Base-by-base conservation (phyloP, 2,797 vertebrate genomes). In the Sebastes goodei region DNA sequence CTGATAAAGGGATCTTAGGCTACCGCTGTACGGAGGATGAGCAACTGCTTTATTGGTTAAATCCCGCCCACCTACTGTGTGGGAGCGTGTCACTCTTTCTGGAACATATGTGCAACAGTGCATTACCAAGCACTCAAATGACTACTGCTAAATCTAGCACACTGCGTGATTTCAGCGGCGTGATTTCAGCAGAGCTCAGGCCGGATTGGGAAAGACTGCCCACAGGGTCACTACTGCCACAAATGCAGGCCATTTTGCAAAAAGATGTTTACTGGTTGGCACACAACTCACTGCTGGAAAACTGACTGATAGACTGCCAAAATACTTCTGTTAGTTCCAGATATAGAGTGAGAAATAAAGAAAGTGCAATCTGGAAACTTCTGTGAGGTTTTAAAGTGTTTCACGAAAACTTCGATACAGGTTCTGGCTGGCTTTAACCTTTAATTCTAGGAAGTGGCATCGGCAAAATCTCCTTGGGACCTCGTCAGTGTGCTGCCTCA, bases 61-160 rank as follows among this genome's bases (percentile, higher is more conserved):
- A 94, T 91, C 91, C 92, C 83, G 63, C 91, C 94, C 93, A 93
- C 94, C 93, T 85, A 91, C 93, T 91, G 93, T 91, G 93, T 92
- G 88, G 90, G 91, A 92, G 93, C 92, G 68, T 93, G 94, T 94
- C 90, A 91, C 83, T 94, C 87, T 91, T 90, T 93, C 92, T 90
- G 83, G 88, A 94, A 90, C 93, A 94, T 91, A 94, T 94, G 92
- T 92, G 91, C 85, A 29, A 69, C 81, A 89, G 84, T 88, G 91
- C 88, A 87, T 92, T 92, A 90, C 74, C 32, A 6, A 81, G 87
- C 86, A 83, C 86, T 86, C 82, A 86, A 82, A 86, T 76, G 84
- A 89, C 78, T 79, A 53, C 82, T 33, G 74, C 78, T 91, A 90
- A 92, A 89, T 92, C 85, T 76, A 82, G 88, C 73, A 87, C 88